A percentile compares a stretch with the other conserved stretches of the same genome.
Conservation (phyloP, 2,888 invertebrate genomes). For the Reticulitermes lucifugus region DNA sequence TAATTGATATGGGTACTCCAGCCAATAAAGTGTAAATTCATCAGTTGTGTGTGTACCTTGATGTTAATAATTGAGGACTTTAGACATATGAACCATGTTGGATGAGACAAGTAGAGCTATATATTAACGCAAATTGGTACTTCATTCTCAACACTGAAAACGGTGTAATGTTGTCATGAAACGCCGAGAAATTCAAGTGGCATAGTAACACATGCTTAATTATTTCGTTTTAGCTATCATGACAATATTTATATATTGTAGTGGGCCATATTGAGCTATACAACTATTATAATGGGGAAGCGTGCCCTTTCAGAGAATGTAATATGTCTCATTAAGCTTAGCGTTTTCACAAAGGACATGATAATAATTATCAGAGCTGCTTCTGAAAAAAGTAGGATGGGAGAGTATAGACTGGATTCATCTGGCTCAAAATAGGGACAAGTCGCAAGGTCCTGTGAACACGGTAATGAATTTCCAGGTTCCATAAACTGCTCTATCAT, state of each 20-base stretch:
- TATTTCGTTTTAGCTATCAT: neutral
- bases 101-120: conserved; percentile 34
- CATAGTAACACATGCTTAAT: conserved; percentile 8
- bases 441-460: too few relatives aligned
- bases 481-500: too few relatives aligned
- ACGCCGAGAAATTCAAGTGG: neutral
- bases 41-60: neutral
- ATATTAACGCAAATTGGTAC: conserved; percentile 32
- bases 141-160: conserved; percentile 11
- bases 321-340: neutral
- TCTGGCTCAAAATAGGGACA: too few relatives aligned
- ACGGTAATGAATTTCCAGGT: too few relatives aligned
- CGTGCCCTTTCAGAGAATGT: neutral
- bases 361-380: too few relatives aligned
- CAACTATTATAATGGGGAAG: neutral
- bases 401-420: too few relatives aligned
- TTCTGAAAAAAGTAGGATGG: too few relatives aligned
- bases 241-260: neutral
- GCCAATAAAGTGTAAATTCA: conserved; percentile 36
- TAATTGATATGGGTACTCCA: conserved; percentile 34
- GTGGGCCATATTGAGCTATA: neutral
- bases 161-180: neutral
- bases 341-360: too few relatives aligned
- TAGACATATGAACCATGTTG: conserved; percentile 23
- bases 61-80: conserved; percentile 28